Percentiles rank a stretch among this genome's conserved stretches.
Conservation (phyloP, 2,113 vertebrate species). For the Lepus timidus region DNA sequence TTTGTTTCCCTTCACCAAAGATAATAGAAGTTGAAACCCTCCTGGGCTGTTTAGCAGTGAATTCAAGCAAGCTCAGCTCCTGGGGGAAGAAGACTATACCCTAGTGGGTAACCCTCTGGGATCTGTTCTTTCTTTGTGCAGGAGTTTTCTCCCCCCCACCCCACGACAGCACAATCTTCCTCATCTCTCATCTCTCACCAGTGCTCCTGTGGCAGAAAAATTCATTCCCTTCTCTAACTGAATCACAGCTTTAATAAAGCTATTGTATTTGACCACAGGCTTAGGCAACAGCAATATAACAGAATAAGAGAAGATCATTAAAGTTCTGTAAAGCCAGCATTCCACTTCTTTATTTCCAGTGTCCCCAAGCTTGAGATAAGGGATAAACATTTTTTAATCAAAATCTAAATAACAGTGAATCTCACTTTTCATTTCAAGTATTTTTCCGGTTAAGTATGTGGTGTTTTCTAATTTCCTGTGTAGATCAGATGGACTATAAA, state of each 20-base stretch:
- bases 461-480: constrained; percentile 84
- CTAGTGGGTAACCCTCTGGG: background rate
- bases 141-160: background rate
- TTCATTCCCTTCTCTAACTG: constrained; percentile 77
- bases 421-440: constrained; percentile 85
- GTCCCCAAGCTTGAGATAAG: constrained; percentile 84
- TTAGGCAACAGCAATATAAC: constrained; percentile 86
- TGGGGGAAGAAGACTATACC: background rate
- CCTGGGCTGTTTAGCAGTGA: constrained; percentile 23
- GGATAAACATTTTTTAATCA: constrained; percentile 86
- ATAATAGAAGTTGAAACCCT: background rate
- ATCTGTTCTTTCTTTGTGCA: background rate
- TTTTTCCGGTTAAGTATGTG: constrained; percentile 84
- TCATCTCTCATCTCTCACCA: constrained; percentile 66
- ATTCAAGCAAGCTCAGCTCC: constrained; percentile 2
- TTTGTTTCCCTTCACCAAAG: constrained; percentile 27
- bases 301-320: constrained; percentile 87
- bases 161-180: background rate
- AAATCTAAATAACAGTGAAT: constrained; percentile 86
- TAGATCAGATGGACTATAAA: constrained; percentile 73
- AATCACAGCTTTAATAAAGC: constrained; percentile 87
- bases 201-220: constrained; percentile 71
- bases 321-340: constrained; percentile 85
- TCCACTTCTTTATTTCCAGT: constrained; percentile 81
- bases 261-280: constrained; percentile 88